Evolutionary conservation across 2,113 vertebrate species (phyloP).

Genomic region (Pholis gunnellus): DNA sequence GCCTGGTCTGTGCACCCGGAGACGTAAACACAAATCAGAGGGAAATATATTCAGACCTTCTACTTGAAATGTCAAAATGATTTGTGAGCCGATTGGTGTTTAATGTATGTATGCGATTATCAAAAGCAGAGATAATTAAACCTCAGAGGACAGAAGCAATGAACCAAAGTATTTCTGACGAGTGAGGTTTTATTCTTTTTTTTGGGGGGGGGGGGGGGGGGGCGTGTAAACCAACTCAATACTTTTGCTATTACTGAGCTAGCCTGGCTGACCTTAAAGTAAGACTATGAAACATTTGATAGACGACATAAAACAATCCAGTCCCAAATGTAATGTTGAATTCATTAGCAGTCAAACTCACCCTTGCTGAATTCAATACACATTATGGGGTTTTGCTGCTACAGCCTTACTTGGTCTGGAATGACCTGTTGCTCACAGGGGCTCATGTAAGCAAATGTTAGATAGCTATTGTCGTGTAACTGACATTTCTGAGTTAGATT

Average conservation of each 20-base stretch:
- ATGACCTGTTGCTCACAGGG: neutral
- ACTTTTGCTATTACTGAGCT: neutral
- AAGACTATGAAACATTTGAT: neutral
- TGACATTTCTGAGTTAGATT: neutral
- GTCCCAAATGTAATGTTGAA: neutral
- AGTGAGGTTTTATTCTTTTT: neutral
- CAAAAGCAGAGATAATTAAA: slow-evolving; percentile 32
- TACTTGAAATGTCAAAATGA: slow-evolving; percentile 38
- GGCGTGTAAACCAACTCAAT: neutral
- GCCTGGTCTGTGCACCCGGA: slow-evolving; percentile 18
- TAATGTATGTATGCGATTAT: slow-evolving; percentile 34
- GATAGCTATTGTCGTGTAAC: neutral
- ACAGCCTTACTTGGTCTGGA: neutral
- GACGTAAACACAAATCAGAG: slow-evolving; percentile 23
- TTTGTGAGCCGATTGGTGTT: slow-evolving; percentile 25
- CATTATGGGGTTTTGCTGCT: neutral
- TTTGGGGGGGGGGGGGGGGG: neutral
- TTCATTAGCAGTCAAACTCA: neutral
- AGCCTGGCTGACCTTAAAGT: neutral
- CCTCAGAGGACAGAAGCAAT: neutral
- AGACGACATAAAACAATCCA: neutral
- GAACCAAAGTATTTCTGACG: neutral
- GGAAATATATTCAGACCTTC: slow-evolving; percentile 10
- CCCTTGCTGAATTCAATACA: neutral
- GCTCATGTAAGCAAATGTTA: neutral